phyloP scores from a whole-genome alignment of 2,888 invertebrate species.

The Stegana nigrithorax region DNA sequence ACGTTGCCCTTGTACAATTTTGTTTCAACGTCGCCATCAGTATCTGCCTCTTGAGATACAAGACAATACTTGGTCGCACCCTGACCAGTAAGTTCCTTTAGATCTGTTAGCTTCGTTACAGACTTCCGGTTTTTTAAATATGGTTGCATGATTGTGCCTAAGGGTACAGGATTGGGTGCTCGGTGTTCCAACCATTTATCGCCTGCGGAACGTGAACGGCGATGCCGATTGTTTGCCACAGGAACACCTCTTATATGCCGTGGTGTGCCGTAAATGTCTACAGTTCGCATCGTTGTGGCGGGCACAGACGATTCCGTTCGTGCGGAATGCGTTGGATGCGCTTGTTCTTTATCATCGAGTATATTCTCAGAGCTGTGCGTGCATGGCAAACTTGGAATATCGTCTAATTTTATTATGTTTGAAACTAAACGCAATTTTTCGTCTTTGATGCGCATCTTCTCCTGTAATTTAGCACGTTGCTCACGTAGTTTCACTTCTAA shows the following conservation, averaged over 20 bases:
- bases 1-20: slow-evolving; percentile 95
- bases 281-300: slow-evolving; percentile 44
- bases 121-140: slow-evolving; percentile 84
- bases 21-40: slow-evolving; percentile 93
- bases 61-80: slow-evolving; percentile 90
- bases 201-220: slow-evolving; percentile 85
- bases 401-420: slow-evolving; percentile 72
- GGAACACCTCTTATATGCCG: slow-evolving; percentile 74
- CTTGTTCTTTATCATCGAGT: slow-evolving; percentile 47
- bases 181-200: slow-evolving; percentile 90
- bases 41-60: slow-evolving; percentile 91
- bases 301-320: slow-evolving; percentile 46
- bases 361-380: slow-evolving; percentile 63
- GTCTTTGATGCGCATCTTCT: slow-evolving; percentile 73
- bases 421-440: slow-evolving; percentile 74
- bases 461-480: slow-evolving; percentile 72
- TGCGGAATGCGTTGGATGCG: slow-evolving; percentile 29
- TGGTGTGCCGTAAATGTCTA: slow-evolving; percentile 55
- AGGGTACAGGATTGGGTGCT: slow-evolving; percentile 81
- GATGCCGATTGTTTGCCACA: slow-evolving; percentile 78
- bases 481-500: slow-evolving; percentile 73
- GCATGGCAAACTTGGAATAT: slow-evolving; percentile 53
- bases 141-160: slow-evolving; percentile 92
- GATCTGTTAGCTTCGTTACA: slow-evolving; percentile 82
- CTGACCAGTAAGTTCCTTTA: slow-evolving; percentile 78